Evolutionary conservation across 2,797 vertebrate species (phyloP).

Genomic region (Basileuterus tristriatus): DNA sequence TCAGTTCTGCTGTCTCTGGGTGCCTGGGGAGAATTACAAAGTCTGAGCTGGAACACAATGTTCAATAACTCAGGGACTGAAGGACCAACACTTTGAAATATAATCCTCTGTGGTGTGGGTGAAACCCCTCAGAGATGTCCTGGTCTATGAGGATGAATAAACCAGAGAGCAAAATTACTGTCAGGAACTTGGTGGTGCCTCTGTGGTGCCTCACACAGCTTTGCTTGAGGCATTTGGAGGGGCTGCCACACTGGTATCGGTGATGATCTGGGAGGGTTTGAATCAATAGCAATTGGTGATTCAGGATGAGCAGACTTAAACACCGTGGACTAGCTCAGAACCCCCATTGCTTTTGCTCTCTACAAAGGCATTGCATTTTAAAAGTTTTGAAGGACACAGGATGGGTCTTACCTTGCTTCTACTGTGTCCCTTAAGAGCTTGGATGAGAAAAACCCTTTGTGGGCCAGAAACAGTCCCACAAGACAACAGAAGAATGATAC

Average conservation of each 20-base stretch:
- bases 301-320: background rate
- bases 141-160: background rate
- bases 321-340: background rate
- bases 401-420: background rate
- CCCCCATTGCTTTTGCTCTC: accelerated
- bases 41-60: background rate
- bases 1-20: background rate
- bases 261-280: background rate
- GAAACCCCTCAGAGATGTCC: background rate
- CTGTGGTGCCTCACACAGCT: background rate
- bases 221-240: background rate
- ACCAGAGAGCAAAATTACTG: background rate
- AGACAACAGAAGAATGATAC: background rate
- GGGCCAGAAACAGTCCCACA: background rate
- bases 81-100: background rate
- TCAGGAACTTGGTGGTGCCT: background rate
- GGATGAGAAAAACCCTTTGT: background rate
- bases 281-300: accelerated
- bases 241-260: background rate
- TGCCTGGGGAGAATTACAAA: background rate
- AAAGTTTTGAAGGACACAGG: background rate
- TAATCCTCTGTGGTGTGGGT: background rate
- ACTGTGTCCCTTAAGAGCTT: background rate
- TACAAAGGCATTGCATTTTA: background rate
- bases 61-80: background rate